Conservation (phyloP, 2,888 invertebrate species). For the Lasioglossum calceatum region DNA sequence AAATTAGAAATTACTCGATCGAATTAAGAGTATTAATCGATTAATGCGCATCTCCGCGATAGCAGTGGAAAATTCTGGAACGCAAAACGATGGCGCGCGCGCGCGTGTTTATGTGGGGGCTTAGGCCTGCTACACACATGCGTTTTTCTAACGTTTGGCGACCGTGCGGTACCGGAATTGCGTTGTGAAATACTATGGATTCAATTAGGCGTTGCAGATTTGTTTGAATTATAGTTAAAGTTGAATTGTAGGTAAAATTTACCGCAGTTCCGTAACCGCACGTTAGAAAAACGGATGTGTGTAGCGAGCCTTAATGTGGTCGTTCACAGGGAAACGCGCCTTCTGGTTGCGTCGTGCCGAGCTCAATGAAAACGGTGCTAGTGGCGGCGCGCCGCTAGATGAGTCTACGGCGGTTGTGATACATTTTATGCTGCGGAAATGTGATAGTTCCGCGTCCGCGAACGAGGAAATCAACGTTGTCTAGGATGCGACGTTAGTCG, state of each 20-base stretch:
- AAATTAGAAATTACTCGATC: neutral
- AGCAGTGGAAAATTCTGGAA: constrained; percentile 34
- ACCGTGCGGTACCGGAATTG: no score
- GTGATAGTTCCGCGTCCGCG: constrained; percentile 49
- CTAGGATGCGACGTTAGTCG: constrained; percentile 58
- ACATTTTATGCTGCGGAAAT: constrained; percentile 63
- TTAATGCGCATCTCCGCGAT: neutral
- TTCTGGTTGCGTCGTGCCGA: constrained; percentile 20
- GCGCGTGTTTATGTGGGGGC: neutral
- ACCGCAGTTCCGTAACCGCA: no score
- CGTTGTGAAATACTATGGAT: no score
- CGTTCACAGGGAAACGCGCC: constrained; percentile 49
- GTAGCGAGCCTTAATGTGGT: neutral
- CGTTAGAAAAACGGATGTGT: no score
- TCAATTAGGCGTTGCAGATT: no score
- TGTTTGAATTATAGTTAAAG: no score
- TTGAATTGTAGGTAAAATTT: no score
- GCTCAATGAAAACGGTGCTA: constrained; percentile 63
- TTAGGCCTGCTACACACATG: no score
- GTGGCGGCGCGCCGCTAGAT: constrained; percentile 77
- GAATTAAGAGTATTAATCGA: neutral
- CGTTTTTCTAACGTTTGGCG: no score
- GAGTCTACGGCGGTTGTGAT: constrained; percentile 58
- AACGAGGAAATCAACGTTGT: constrained; percentile 47
- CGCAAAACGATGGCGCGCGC: constrained; percentile 3